Evolutionary conservation across 1,140 invertebrate genomes (phyloP), one percentile per base, ranked within the genome.

Genomic region (Agrypnia vestita): DNA sequence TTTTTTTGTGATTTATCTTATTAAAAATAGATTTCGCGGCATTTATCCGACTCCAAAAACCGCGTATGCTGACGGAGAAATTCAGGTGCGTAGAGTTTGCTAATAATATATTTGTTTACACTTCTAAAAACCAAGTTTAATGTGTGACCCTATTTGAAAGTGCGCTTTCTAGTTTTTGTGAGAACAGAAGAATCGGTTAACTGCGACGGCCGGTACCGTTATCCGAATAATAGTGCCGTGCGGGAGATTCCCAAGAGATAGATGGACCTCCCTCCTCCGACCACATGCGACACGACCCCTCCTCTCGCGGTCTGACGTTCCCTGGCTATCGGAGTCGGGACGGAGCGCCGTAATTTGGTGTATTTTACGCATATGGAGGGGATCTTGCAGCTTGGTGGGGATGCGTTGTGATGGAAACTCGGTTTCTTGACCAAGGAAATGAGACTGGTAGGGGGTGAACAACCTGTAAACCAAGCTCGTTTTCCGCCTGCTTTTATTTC

Each of bases 311-410:
- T 55, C 49, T 55, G 86, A 53, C 51, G 51, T 87, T 88, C 82
- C 88, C 86, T 87, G 87, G 82, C 86, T 87, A 87, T 87, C 87
- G 86, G 87, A 87, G 87, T 87, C 87, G 86, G 87, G 86, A 87
- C 84, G 86, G 88, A 87, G 87, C 88, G 87, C 87, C 87, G 87
- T 88, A 88, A 88, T 87, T 89, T 88, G 86, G 86, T 88, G 84
- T 84, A 78, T 71, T 77, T 73, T 85, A 85, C 85, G 86, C 84
- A 87, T 84, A 88, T 89, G 88, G 87, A 89, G 88, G 88, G 88
- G 88, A 88, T 89, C 87, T 86, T 85, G 86, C 84, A 85, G 84
- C 84, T 87, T 88, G 88, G 88, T 89, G 88, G 88, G 87, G 88
- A 88, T 89, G 88, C 87, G 87, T 86, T 84, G 85, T 86, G 86